phyloP scores from a whole-genome alignment of 2,797 vertebrate species.

The Prionace glauca region DNA sequence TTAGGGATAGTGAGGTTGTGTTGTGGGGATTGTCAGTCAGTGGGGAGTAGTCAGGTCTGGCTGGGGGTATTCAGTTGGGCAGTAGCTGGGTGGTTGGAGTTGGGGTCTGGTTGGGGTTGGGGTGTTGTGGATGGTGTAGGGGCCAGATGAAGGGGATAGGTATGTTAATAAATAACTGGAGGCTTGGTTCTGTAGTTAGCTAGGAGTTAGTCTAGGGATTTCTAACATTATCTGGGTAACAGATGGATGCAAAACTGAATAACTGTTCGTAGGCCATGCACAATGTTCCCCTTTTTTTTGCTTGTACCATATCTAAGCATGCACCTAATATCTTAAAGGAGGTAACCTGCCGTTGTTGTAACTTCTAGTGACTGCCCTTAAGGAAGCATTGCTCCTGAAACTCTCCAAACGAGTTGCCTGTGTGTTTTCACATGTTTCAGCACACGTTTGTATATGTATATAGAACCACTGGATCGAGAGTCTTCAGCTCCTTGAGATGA shows the following conservation, averaged over 20 bases:
- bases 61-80: too few relatives aligned
- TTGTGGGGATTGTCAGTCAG: too few relatives aligned
- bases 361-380: not conserved
- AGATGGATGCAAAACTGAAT: not conserved
- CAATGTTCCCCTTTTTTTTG: not conserved
- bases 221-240: too few relatives aligned
- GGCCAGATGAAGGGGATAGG: too few relatives aligned
- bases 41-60: too few relatives aligned
- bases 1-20: too few relatives aligned
- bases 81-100: too few relatives aligned
- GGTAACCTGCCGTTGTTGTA: not conserved
- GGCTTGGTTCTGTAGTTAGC: too few relatives aligned
- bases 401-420: not conserved
- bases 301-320: not conserved
- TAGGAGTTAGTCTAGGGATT: too few relatives aligned
- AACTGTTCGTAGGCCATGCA: not conserved
- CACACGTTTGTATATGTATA: not conserved
- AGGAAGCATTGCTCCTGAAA: not conserved
- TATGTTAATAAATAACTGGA: too few relatives aligned
- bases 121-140: too few relatives aligned
- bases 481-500: not conserved
- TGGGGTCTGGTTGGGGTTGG: too few relatives aligned
- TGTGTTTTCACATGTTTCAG: not conserved
- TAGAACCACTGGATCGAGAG: not conserved
- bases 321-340: not conserved